phyloP scores from a whole-genome alignment of 1,140 invertebrate species.

The Apis laboriosa region DNA sequence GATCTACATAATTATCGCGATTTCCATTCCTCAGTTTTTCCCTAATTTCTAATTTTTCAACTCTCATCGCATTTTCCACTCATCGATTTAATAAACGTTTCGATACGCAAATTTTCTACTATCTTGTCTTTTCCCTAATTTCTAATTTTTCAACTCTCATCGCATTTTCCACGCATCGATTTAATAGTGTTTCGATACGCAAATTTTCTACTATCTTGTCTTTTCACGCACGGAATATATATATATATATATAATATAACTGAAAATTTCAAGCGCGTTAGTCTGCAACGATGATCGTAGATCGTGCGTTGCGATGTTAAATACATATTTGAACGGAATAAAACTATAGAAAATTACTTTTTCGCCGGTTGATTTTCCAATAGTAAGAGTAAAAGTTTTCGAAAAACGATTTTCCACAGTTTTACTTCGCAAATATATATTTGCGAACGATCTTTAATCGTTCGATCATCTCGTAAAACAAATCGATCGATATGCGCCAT shows the following conservation, averaged over 20 bases:
- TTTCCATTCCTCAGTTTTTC: not conserved
- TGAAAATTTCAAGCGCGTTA: constrained; percentile 16
- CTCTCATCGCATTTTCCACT: not conserved
- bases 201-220: constrained; percentile 1
- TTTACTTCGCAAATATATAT: too few species aligned
- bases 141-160: not conserved
- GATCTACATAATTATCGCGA: not conserved
- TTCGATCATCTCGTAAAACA: not conserved
- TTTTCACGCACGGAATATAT: not conserved
- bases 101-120: not conserved
- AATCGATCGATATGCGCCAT: constrained; percentile 17
- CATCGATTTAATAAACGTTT: not conserved
- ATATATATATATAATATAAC: not conserved
- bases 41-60: not conserved
- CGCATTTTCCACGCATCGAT: not conserved
- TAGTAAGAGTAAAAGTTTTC: too few species aligned
- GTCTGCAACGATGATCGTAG: not conserved
- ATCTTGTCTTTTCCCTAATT: not conserved
- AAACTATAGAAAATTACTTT: too few species aligned
- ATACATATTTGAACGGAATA: too few species aligned
- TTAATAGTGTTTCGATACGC: not conserved
- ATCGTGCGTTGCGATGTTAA: too few species aligned
- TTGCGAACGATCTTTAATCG: not conserved
- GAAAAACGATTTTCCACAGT: too few species aligned
- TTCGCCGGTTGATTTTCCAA: too few species aligned